A percentile compares a stretch with the other conserved stretches of the same genome.
phyloP scores from a whole-genome alignment of 2,888 invertebrate genomes.

The Drosophila fulvimacula region DNA sequence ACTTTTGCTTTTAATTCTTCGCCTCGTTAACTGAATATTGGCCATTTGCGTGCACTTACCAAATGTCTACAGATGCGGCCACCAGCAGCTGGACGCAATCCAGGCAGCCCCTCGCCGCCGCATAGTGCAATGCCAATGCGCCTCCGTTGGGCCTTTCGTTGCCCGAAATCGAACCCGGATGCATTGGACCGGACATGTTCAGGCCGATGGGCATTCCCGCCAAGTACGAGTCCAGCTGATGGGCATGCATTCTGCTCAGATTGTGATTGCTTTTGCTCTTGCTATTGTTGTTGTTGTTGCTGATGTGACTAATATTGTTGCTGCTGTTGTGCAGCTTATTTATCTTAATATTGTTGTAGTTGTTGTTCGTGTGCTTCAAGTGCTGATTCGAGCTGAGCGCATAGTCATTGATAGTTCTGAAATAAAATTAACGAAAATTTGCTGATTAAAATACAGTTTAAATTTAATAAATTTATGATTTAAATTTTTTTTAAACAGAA shows the following conservation, averaged over 20 bases:
- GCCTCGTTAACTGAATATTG: conserved; percentile 10
- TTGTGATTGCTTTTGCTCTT: conserved; percentile 35
- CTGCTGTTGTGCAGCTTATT: conserved; percentile 45
- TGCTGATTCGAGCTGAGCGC: conserved; percentile 74
- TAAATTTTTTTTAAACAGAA: too few species aligned
- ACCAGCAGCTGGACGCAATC: conserved; percentile 93
- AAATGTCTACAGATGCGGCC: conserved; percentile 91
- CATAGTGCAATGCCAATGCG: conserved; percentile 94
- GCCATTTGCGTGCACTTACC: conserved; percentile 85
- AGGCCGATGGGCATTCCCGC: conserved; percentile 67
- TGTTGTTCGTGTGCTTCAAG: conserved; percentile 44
- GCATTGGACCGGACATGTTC: conserved; percentile 79
- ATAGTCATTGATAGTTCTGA: conserved; percentile 82
- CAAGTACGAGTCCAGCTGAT: conserved; percentile 80
- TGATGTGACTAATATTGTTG: conserved; percentile 24
- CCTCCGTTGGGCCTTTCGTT: conserved; percentile 86
- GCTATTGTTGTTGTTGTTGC: conserved; percentile 20
- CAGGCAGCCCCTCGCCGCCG: conserved; percentile 93
- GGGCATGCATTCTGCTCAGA: conserved; percentile 83
- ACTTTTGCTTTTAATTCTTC: conserved; percentile 47
- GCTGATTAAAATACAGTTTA: not conserved
- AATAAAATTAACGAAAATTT: conserved; percentile 24
- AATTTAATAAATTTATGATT: too few species aligned
- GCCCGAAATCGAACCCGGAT: conserved; percentile 83
- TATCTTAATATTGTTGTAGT: conserved; percentile 39